Conservation (phyloP, 2,888 invertebrate species). For the Teleiodes luculella region DNA sequence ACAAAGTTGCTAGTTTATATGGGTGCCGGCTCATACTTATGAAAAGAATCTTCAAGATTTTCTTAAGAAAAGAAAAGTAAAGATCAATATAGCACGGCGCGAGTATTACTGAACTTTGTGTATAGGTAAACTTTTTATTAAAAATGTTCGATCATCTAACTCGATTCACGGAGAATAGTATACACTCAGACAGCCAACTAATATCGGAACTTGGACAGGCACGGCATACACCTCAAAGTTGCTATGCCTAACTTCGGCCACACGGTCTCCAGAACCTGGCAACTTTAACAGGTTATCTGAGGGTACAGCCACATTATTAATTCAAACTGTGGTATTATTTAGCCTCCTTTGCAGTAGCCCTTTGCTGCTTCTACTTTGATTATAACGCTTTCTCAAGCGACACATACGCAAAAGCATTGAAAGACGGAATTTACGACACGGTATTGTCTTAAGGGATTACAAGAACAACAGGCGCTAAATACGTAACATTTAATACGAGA, state of each 20-base stretch:
- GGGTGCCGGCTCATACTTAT: not conserved
- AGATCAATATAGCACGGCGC: too few species aligned
- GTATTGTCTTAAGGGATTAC: not conserved
- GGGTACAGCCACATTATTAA: conserved; percentile 7
- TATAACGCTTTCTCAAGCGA: not conserved
- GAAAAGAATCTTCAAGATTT: not conserved
- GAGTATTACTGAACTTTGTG: not conserved
- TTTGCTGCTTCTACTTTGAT: not conserved
- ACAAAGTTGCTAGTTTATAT: not conserved
- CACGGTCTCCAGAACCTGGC: not conserved
- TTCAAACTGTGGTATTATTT: conserved; percentile 4
- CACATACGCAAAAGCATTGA: not conserved
- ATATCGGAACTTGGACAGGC: conserved; percentile 22
- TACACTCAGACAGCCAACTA: conserved; percentile 16
- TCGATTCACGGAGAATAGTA: conserved; percentile 11
- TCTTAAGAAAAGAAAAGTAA: not conserved
- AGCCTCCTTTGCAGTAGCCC: not conserved
- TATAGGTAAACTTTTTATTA: conserved; percentile 25
- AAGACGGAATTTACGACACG: conserved; percentile 1
- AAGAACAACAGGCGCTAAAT: not conserved
- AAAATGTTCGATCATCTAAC: conserved; percentile 32
- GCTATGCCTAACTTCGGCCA: conserved; percentile 26
- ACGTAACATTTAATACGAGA: not conserved
- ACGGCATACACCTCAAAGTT: conserved; percentile 17
- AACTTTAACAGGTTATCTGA: conserved; percentile 6